phyloP scores from a whole-genome alignment of 92 coral and sea anemone species.

The Palythoa grandis region DNA sequence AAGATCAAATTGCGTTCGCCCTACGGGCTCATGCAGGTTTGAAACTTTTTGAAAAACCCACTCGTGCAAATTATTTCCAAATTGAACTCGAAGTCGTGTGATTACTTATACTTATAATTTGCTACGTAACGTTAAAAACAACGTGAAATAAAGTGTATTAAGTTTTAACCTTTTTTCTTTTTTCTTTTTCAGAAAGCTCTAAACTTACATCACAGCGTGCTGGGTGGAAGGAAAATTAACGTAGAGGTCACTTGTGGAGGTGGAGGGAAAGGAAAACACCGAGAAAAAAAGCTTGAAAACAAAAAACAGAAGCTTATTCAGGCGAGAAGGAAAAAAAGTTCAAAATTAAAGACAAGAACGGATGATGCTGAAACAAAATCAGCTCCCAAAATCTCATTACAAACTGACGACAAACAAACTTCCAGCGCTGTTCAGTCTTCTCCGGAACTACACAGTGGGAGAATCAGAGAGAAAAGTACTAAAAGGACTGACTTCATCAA shows the following conservation, averaged over 20 bases:
- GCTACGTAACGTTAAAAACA: too few relatives aligned
- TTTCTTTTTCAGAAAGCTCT: constrained; percentile 83
- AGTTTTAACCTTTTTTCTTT: not conserved
- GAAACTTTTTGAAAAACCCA: too few relatives aligned
- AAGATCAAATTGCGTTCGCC: too few relatives aligned
- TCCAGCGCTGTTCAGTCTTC: not conserved
- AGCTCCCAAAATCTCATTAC: not conserved
- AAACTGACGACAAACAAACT: not conserved
- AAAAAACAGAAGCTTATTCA: constrained; percentile 75
- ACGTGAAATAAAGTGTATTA: too few relatives aligned
- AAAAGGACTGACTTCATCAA: not conserved
- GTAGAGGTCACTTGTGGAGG: constrained; percentile 99
- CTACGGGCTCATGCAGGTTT: too few relatives aligned
- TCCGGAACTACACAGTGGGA: not conserved
- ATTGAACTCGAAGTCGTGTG: too few relatives aligned
- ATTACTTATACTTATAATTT: too few relatives aligned
- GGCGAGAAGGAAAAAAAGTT: constrained; percentile 60
- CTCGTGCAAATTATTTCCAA: too few relatives aligned
- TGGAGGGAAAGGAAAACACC: constrained; percentile 88
- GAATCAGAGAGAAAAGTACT: not conserved
- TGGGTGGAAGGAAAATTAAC: constrained; percentile 90
- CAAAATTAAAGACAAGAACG: constrained; percentile 24
- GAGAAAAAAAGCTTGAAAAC: constrained; percentile 70
- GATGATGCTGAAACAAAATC: not conserved
- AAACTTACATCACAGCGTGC: constrained; percentile 83